Evolutionary conservation across 1,140 invertebrate genomes (phyloP), one percentile per base, ranked within the genome.

Genomic region (Hycleus cichorii): DNA sequence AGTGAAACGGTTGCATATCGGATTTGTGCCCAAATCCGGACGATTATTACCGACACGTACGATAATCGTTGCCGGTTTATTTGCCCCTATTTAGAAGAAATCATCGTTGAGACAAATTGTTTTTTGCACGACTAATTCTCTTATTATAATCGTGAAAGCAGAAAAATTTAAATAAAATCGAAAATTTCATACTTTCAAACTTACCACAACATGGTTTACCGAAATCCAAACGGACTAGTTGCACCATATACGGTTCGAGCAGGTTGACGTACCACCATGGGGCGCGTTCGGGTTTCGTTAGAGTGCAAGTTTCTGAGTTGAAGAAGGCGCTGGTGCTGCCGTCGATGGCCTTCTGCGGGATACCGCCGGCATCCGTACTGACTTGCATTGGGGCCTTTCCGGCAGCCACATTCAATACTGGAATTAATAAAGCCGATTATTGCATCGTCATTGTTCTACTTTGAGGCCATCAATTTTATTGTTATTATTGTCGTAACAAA

Each of bases 181-280:
- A 25, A 45, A 45, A 25, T 18, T 11, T 26, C 9, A 26, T n/a
- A 45, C 46, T 32, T 32, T 32, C 32, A 4, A 5, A 80, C 86
- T 87, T 76, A 91, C 91, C 90, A 73, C 93, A 95, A 68, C 93
- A 95, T 10, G 89, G 82, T 74, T 91, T 90, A 44, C 93, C 93
- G 72, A 95, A 95, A 76, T 95, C 93, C 43, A 96, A 76, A 40
- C 93, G 76, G 7, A 96, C 93, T 45, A 95, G 78, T 73, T 96
- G 91, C 39, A 96, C 92, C 90, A 95, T 93, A 72, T 95, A 95
- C 0, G 93, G 93, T 68, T 96, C 93, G 26, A 96, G 78, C 0
- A 96, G 80, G 74, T 96, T 96, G 62, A 96, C 93, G 75, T 95
- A 95, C 92, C 93, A 96, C 93, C 93, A 95, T 5, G 93, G 93